These are phyloP conservation scores for Coptodon bakossiorum DNA, from an alignment of 2,113 vertebrate species.

Conservation along the genomic window DNA sequence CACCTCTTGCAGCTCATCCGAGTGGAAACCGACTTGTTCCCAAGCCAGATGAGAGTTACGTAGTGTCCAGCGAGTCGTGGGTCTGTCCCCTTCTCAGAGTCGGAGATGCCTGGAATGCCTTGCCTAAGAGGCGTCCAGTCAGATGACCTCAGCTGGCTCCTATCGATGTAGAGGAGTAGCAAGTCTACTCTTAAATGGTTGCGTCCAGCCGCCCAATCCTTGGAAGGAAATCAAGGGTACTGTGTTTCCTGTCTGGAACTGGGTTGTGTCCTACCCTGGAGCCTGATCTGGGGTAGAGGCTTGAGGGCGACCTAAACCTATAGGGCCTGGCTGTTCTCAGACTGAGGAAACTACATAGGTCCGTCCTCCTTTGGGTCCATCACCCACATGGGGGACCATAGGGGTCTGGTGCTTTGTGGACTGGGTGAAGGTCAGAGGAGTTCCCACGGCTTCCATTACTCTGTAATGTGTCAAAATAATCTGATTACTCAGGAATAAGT, in stretches of 20 bases:
- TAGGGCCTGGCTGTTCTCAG: not conserved
- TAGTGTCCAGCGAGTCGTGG: not conserved
- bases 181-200: not conserved
- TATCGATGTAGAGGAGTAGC: not conserved
- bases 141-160: not conserved
- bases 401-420: not conserved
- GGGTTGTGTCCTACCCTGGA: not conserved
- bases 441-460: not conserved
- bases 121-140: not conserved
- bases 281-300: not conserved
- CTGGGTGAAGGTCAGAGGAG: not conserved
- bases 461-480: not conserved
- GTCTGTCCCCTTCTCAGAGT: not conserved
- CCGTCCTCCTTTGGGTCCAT: not conserved
- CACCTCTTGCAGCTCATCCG: not conserved
- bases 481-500: not conserved
- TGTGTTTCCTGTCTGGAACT: not conserved
- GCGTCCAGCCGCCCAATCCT: not conserved
- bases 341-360: not conserved
- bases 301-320: not conserved
- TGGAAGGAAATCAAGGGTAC: not conserved
- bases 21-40: not conserved
- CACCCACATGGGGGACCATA: not conserved
- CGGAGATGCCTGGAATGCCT: not conserved
- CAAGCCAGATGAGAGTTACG: not conserved